Base-by-base conservation (phyloP, 2,888 invertebrate genomes). In the Unio pictorum region DNA sequence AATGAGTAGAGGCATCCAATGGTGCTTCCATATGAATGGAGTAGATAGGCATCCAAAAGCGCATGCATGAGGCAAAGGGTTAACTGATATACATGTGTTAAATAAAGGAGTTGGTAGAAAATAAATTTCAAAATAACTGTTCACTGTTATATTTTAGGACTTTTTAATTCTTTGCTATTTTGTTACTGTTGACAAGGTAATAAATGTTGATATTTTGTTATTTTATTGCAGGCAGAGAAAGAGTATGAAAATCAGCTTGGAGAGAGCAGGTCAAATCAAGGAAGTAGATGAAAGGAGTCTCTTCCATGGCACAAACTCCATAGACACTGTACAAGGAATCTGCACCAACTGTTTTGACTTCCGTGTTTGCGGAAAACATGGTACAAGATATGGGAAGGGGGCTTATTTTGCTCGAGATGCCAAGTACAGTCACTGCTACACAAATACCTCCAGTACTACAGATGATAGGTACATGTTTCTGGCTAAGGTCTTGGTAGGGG, bases 281-380 rank as follows among this genome's bases (percentile, higher is more conserved):
- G 55, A 56, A 11, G 68, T 76, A 3, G 62, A 73, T 55, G 83
- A 81, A 58, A 68, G 63, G 30, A 55, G 71, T 18, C 72, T 85
- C 7, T 85, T 84, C 63, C 85, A 85, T 70, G 85, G 85, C 34
- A 82, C 82, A 5, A 73, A 78, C 28, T 72, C 71, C 20, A 34
- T 74, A 34, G 70, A 81, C 18, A 75, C 77, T 15, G 78, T 83
- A 1, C 72, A 79, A 20, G 80, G 80, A 30, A 84, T 84, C 30
- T 81, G 82, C 71, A 76, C 73, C 55, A 80, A 82, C 63, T 80
- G 81, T 67, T 81, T 85, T 66, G 85, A 85, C 71, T 73, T 71
- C 56, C 71, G 85, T 20, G 64, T 75, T 15, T 80, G 81, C 64
- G 84, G 84, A 4, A 79, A 79, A 28, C 80, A 84, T 69, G 83